Conservation (phyloP, 1,140 invertebrate genomes). For the Nomia melanderi region DNA sequence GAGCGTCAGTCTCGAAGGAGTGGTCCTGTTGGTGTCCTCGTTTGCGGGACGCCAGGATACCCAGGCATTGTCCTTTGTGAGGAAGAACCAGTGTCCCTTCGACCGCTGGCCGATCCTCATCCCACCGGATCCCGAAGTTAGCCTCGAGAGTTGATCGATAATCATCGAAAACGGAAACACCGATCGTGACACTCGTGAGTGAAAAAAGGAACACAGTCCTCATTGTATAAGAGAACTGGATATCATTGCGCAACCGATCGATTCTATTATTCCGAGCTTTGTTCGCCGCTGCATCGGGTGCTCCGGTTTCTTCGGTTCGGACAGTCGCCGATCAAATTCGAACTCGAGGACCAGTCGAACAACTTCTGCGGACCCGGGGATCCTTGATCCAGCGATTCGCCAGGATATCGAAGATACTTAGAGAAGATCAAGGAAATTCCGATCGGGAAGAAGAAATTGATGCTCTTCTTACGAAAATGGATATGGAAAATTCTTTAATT, state of each 20-base stretch:
- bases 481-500: too few relatives aligned
- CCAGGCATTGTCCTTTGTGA: constrained; percentile 18
- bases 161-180: background rate
- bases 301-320: too few relatives aligned
- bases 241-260: constrained; percentile 5
- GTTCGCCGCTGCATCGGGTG: too few relatives aligned
- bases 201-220: background rate
- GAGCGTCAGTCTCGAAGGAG: constrained; percentile 64
- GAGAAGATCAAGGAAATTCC: too few relatives aligned
- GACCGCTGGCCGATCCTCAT: background rate
- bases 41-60: constrained; percentile 33
- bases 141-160: background rate
- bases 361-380: too few relatives aligned
- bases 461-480: too few relatives aligned
- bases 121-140: background rate
- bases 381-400: too few relatives aligned
- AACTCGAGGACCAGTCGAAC: background rate
- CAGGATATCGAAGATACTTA: too few relatives aligned
- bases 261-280: background rate
- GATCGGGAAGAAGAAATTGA: too few relatives aligned
- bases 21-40: constrained; percentile 53
- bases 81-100: background rate
- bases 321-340: too few relatives aligned
- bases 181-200: background rate
- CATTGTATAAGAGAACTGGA: background rate